Evolutionary conservation across 2,113 vertebrate genomes (phyloP), one percentile per base, ranked within the genome.

Genomic region (Callipepla squamata): DNA sequence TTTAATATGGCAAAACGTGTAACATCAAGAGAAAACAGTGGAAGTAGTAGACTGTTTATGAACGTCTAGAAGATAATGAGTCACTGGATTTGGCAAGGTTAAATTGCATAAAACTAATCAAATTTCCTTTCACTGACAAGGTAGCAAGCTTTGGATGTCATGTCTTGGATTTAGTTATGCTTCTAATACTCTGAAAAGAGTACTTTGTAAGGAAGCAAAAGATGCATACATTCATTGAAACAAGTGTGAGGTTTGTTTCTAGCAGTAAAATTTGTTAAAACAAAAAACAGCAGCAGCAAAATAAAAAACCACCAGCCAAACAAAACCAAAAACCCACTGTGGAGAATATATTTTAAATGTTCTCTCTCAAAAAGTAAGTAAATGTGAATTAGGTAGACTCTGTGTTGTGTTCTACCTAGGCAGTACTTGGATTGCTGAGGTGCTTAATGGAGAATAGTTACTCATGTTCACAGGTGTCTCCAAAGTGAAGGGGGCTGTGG

Each of bases 21-120:
- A 63, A 44, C 21, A 65, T 72, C 28, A 28, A 66, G 48, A 16
- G 57, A 72, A 51, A 47, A 58, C 32, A 13, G 10, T 69, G 38
- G 45, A 89, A 69, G 30, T 66, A 83, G 23, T 73, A 69, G 59
- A 32, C 59, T 62, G 44, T 67, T 91, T 50, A 11, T 48, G 72
- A 87, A 51, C 34, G n/a, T 80, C 8, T 36, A 72, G 62, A 81
- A 89, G 81, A 91, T 34, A 57, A 78, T 45, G 70, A 92, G 13
- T 95, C 36, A 69, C 45, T 68, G 51, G 53, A 53, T 89, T 87
- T 91, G 59, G 30, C n/a, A 76, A 89, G 30, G 58, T 76, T 94
- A 58, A 80, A 73, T 69, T 74, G 10, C 69, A 55, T 63, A 42
- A 70, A 63, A 87, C 13, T 21, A 36, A 45, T 74, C 23, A 85